Evolutionary conservation across 2,113 vertebrate genomes (phyloP).

Genomic region (Kryptolebias marmoratus): DNA sequence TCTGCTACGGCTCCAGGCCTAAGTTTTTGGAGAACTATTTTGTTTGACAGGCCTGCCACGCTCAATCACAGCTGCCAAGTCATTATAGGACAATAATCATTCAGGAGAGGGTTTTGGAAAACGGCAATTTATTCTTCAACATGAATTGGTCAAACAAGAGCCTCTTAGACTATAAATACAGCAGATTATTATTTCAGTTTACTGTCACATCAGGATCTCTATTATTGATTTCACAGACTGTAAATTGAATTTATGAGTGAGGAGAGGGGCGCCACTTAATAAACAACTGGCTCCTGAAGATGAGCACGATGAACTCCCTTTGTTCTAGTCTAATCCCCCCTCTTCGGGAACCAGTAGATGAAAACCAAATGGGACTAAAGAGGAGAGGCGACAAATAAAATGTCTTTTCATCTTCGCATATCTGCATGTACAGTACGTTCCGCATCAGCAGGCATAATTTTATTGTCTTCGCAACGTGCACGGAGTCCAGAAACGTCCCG

Average conservation of each 20-base stretch:
- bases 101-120: not conserved
- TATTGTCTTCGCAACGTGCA: conserved; percentile 3
- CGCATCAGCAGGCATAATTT: conserved; percentile 33
- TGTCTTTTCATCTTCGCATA: not conserved
- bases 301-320: conserved; percentile 9
- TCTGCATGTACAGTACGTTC: not conserved
- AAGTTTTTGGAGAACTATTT: not conserved
- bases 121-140: not conserved
- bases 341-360: conserved; percentile 14
- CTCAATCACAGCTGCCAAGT: not conserved
- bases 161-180: not conserved
- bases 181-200: conserved; percentile 21
- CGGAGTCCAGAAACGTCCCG: conserved; percentile 27
- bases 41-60: conserved; percentile 3
- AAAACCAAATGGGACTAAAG: conserved; percentile 41
- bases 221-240: conserved; percentile 1
- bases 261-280: not conserved
- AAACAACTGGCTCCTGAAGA: not conserved
- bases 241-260: conserved; percentile 29
- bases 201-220: not conserved
- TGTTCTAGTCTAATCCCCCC: conserved; percentile 12
- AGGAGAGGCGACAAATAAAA: conserved; percentile 16
- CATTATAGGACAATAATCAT: not conserved
- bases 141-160: not conserved
- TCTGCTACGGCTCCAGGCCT: not conserved